Evolutionary conservation across 2,888 invertebrate genomes (phyloP).

Genomic region (Tineola bisselliella): DNA sequence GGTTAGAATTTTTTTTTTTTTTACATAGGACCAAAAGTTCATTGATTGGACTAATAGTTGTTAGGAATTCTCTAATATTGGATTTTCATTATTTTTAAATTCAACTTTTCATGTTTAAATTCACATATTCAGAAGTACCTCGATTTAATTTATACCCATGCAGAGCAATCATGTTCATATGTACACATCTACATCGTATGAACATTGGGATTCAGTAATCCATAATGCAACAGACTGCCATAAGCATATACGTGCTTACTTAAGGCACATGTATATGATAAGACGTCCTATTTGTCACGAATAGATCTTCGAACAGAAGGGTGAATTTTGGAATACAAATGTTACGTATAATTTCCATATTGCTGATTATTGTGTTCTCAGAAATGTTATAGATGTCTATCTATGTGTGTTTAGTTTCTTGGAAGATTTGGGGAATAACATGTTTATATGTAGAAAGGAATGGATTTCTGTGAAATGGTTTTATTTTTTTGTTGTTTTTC

Average conservation of each 20-base stretch:
- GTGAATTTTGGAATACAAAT: not conserved
- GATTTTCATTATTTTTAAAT: too few species aligned
- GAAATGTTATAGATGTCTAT: not conserved
- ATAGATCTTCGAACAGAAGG: not conserved
- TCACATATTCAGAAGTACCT: too few species aligned
- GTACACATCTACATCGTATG: not conserved
- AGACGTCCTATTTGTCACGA: not conserved
- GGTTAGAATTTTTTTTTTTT: too few species aligned
- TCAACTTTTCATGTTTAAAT: too few species aligned
- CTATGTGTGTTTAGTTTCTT: not conserved
- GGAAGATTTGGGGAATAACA: not conserved
- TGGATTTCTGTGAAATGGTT: too few species aligned
- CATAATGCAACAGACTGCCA: conserved; percentile 1
- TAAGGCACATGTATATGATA: not conserved
- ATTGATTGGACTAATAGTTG: too few species aligned
- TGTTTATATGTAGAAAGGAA: too few species aligned
- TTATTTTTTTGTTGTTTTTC: too few species aligned
- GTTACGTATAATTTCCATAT: not conserved
- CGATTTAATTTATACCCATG: not conserved
- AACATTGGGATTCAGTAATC: not conserved
- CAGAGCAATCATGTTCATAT: not conserved
- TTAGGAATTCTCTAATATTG: too few species aligned
- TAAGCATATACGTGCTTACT: not conserved
- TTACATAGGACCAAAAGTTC: too few species aligned
- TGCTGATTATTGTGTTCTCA: not conserved